These are phyloP conservation scores for Tyrophagus putrescentiae DNA, from an alignment of 1,140 invertebrate species.

Conservation along the genomic window DNA sequence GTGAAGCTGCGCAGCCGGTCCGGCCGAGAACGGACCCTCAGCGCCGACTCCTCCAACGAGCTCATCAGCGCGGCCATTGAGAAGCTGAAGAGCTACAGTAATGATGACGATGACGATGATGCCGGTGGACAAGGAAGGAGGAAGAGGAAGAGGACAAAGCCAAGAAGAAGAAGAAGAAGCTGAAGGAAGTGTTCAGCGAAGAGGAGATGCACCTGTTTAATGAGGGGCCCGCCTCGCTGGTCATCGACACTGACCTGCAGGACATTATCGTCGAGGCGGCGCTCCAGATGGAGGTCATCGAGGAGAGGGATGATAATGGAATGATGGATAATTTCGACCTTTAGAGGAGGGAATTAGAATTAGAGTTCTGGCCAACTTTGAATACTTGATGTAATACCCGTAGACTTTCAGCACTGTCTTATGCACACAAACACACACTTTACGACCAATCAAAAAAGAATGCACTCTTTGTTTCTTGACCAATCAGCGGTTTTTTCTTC, in stretches of 20 bases:
- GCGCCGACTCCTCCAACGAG: background rate
- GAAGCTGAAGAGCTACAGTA: background rate
- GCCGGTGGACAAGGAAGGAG: background rate
- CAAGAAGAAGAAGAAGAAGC: background rate
- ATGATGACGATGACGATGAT: background rate
- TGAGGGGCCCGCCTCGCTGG: background rate
- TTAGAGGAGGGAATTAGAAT: too few species aligned
- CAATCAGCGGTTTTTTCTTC: too few species aligned
- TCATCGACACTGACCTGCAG: background rate
- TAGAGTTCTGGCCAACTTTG: too few species aligned
- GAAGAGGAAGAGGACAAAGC: background rate
- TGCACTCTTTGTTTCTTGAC: too few species aligned
- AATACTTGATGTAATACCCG: too few species aligned
- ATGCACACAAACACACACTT: too few species aligned
- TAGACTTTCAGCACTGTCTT: too few species aligned
- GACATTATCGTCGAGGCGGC: background rate
- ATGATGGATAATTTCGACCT: too few species aligned
- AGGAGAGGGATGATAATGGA: background rate
- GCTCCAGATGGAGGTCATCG: background rate
- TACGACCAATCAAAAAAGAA: too few species aligned
- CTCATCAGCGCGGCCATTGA: constrained; percentile 5
- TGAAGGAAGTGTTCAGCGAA: background rate
- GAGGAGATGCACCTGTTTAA: background rate
- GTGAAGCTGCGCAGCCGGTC: too few species aligned
- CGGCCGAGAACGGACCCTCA: background rate